A percentile compares a stretch with the other conserved stretches of the same genome.
These are phyloP conservation scores for Plagodis pulveraria DNA, from an alignment of 2,888 invertebrate species.

Conservation along the genomic window DNA sequence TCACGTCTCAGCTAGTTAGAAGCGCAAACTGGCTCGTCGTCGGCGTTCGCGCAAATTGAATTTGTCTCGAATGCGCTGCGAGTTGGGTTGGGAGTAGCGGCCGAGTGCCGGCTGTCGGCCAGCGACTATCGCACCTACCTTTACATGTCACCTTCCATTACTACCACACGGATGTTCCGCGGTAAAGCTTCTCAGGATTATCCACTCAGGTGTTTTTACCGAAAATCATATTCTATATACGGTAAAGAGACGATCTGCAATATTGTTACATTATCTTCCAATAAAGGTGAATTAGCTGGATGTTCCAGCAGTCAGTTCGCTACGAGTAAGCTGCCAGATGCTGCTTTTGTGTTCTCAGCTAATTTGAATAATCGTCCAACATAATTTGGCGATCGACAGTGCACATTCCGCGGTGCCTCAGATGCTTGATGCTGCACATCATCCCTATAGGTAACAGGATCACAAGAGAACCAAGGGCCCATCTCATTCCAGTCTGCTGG, in stretches of 20 bases:
- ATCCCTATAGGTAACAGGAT: too few species aligned
- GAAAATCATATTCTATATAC: too few species aligned
- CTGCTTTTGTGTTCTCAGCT: slow-evolving; percentile 19
- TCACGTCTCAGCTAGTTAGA: slow-evolving; percentile 81
- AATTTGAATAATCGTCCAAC: slow-evolving; percentile 31
- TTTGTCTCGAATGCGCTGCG: slow-evolving; percentile 72
- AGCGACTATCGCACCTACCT: slow-evolving; percentile 22
- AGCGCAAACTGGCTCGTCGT: slow-evolving; percentile 78
- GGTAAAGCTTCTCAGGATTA: neutral
- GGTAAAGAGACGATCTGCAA: too few species aligned
- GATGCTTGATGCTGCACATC: too few species aligned
- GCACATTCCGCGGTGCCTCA: slow-evolving; percentile 33
- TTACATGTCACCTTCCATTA: slow-evolving; percentile 31
- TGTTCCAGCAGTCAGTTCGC: neutral
- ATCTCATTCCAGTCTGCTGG: too few species aligned
- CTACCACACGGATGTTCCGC: slow-evolving; percentile 3
- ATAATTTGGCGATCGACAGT: slow-evolving; percentile 35
- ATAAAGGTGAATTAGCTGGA: neutral
- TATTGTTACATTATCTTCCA: neutral
- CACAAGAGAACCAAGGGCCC: too few species aligned
- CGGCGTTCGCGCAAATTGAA: slow-evolving; percentile 79
- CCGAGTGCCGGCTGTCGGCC: slow-evolving; percentile 33
- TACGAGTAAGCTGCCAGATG: slow-evolving; percentile 8
- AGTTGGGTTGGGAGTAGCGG: slow-evolving; percentile 35
- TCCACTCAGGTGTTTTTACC: neutral